Percentiles rank a stretch among this genome's conserved stretches.
phyloP scores from a whole-genome alignment of 2,113 vertebrate species.

The Sylvilagus bachmani region DNA sequence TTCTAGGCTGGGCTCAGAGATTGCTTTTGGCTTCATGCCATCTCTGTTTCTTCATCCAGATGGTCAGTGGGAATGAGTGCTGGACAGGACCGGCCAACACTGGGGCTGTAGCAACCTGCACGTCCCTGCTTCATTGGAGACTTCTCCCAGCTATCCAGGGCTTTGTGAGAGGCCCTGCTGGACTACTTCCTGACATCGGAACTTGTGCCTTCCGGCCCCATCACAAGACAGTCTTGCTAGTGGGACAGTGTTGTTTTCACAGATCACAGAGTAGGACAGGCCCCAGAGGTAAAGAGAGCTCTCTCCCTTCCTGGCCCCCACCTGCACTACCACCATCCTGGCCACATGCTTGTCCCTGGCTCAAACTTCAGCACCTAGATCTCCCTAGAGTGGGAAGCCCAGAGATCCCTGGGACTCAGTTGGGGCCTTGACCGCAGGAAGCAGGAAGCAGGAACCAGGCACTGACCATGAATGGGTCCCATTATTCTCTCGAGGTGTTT shows the following conservation, averaged over 20 bases:
- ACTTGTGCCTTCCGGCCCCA: background rate
- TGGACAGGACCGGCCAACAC: background rate
- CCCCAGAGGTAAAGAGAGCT: background rate
- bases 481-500: background rate
- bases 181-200: background rate
- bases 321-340: accelerated
- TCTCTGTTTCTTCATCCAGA: background rate
- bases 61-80: background rate
- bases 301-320: background rate
- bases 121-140: background rate
- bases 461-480: background rate
- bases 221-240: background rate
- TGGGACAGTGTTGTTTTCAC: background rate
- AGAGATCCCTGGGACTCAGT: background rate
- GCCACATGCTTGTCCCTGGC: too few relatives aligned
- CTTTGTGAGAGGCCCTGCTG: background rate
- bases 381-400: background rate
- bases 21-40: background rate
- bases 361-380: background rate
- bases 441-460: background rate
- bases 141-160: background rate
- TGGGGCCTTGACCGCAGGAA: background rate
- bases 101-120: background rate
- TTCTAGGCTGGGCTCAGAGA: background rate
- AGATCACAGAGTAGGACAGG: background rate